phyloP scores from a whole-genome alignment of 2,888 invertebrate species.

The Gnatocerus cornutus region DNA sequence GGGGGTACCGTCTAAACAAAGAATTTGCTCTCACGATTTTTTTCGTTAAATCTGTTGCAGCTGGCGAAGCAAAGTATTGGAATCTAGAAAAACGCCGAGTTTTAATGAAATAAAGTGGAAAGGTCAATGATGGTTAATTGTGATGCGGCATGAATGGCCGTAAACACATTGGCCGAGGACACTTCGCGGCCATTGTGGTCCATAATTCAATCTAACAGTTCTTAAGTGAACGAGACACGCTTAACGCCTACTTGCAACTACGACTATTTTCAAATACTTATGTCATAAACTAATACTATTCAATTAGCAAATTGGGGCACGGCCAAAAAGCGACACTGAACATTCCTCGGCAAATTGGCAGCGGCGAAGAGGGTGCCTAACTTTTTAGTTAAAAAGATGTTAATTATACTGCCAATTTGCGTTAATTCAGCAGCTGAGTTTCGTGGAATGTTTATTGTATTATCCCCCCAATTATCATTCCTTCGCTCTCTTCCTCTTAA shows the following conservation, averaged over 20 bases:
- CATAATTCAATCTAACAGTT: constrained; percentile 60
- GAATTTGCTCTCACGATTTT: background rate
- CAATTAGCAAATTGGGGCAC: constrained; percentile 1
- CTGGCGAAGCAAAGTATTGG: constrained; percentile 38
- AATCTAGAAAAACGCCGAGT: constrained; percentile 46
- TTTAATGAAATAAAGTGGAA: constrained; percentile 55
- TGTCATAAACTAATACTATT: constrained; percentile 16
- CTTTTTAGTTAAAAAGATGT: too few relatives aligned
- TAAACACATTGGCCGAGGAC: constrained; percentile 61
- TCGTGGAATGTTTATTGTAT: too few relatives aligned
- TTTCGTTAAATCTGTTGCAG: constrained; percentile 36
- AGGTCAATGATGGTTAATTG: constrained; percentile 62
- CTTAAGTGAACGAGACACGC: constrained; percentile 62
- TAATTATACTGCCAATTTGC: too few relatives aligned
- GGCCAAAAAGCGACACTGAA: too few relatives aligned
- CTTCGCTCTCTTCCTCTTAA: background rate
- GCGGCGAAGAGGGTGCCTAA: too few relatives aligned
- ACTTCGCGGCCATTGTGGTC: constrained; percentile 59
- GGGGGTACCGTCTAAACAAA: constrained; percentile 42
- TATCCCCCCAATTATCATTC: background rate
- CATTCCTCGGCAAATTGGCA: too few relatives aligned
- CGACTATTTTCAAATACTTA: constrained; percentile 31
- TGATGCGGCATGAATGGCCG: constrained; percentile 57
- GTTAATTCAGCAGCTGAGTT: too few relatives aligned
- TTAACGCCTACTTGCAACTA: constrained; percentile 60